phyloP scores from a whole-genome alignment of 2,888 invertebrate species.

The Dascillus cervinus region DNA sequence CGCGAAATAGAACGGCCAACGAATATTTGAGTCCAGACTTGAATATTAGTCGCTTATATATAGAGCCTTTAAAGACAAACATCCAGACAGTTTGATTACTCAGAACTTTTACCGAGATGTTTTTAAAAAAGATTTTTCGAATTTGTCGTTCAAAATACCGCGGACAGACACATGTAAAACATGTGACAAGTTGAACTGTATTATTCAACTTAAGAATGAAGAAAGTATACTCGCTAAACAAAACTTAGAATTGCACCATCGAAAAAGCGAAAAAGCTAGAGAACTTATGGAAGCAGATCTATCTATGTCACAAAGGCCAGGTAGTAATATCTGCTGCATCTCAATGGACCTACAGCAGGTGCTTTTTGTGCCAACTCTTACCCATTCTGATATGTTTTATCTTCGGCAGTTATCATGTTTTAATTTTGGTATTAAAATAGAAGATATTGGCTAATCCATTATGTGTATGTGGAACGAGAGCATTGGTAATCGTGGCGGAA shows the following conservation, averaged over 20 bases:
- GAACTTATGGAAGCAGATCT: slow-evolving; percentile 16
- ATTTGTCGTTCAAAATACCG: slow-evolving; percentile 13
- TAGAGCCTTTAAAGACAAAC: slow-evolving; percentile 12
- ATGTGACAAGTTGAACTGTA: slow-evolving; percentile 13
- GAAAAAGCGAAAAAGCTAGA: slow-evolving; percentile 13
- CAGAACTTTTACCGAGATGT: slow-evolving; percentile 15
- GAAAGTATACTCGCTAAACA: slow-evolving; percentile 6
- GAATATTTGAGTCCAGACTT: slow-evolving; percentile 19
- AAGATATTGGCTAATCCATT: too few species aligned
- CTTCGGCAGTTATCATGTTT: slow-evolving; percentile 24
- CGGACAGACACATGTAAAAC: slow-evolving; percentile 10
- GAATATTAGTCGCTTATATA: slow-evolving; percentile 14
- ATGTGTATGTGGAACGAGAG: too few species aligned
- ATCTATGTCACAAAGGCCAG: slow-evolving; percentile 16
- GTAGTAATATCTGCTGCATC: slow-evolving; percentile 12
- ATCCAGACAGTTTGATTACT: slow-evolving; percentile 13
- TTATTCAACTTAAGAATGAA: slow-evolving; percentile 11
- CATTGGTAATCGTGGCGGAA: slow-evolving; percentile 21
- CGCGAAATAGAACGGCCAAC: slow-evolving; percentile 14
- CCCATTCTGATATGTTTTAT: slow-evolving; percentile 28
- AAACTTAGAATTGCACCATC: slow-evolving; percentile 16
- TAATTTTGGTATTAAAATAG: too few species aligned
- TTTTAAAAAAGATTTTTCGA: slow-evolving; percentile 13
- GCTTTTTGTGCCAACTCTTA: slow-evolving; percentile 28
- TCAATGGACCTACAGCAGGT: too few species aligned